phyloP scores from a whole-genome alignment of 2,797 vertebrate genomes.

The Notamacropus eugenii region DNA sequence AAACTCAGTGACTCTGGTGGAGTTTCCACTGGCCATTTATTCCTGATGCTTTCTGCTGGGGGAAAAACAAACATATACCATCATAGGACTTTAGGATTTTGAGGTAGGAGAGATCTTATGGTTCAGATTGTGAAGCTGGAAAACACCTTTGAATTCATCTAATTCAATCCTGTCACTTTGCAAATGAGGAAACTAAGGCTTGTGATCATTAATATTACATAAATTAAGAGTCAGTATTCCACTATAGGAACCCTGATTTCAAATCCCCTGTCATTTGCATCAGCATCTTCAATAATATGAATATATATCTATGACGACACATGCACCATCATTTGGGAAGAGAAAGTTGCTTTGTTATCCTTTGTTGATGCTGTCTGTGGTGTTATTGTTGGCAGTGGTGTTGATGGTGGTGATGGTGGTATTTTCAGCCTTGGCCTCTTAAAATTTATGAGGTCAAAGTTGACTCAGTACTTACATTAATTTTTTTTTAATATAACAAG shows the following conservation, averaged over 20 bases:
- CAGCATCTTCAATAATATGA: neutral
- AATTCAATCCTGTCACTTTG: neutral
- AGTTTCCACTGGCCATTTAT: neutral
- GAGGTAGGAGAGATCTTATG: neutral
- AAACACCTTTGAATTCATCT: neutral
- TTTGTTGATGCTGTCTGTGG: neutral
- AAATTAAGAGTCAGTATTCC: neutral
- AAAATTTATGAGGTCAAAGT: neutral
- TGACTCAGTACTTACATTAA: neutral
- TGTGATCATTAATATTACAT: neutral
- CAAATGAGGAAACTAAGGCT: neutral
- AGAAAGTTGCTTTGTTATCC: neutral
- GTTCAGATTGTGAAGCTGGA: neutral
- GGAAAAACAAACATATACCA: conserved; percentile 6
- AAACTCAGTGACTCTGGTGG: neutral
- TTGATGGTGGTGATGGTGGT: neutral
- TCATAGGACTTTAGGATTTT: neutral
- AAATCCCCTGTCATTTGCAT: neutral
- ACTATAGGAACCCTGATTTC: neutral
- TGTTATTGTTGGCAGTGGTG: neutral
- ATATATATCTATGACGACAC: neutral
- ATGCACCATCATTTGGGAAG: neutral
- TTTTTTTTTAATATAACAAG: neutral
- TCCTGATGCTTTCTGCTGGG: neutral
- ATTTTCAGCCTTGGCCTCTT: neutral